Conservation (phyloP, 2,113 vertebrate genomes). For the Ammodytes marinus region DNA sequence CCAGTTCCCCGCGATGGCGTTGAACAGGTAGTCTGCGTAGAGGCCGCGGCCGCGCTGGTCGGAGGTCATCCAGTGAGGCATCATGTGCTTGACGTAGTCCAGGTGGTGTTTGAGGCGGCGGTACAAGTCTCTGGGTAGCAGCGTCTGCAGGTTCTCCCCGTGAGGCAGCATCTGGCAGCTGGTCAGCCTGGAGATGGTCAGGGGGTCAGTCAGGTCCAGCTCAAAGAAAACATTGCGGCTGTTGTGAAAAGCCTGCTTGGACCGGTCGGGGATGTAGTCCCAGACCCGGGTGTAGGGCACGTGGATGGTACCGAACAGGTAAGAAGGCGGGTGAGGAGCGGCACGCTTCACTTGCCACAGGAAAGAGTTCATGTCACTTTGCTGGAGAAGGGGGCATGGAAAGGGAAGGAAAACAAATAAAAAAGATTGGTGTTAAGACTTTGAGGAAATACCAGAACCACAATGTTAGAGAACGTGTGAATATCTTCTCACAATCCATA, state of each 20-base stretch:
- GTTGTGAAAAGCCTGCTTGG: slow-evolving; percentile 92
- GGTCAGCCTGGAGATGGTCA: slow-evolving; percentile 95
- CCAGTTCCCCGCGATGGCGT: slow-evolving; percentile 97
- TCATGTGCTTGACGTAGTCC: slow-evolving; percentile 98
- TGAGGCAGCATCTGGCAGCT: slow-evolving; percentile 96
- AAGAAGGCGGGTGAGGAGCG: slow-evolving; percentile 91
- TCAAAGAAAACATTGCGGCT: slow-evolving; percentile 95
- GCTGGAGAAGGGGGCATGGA: slow-evolving; percentile 77
- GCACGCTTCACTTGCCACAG: slow-evolving; percentile 92
- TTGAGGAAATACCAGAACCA: slow-evolving; percentile 33
- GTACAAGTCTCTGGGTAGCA: slow-evolving; percentile 94
- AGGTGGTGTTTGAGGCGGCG: slow-evolving; percentile 96
- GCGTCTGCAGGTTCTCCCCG: slow-evolving; percentile 94
- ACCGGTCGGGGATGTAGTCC: slow-evolving; percentile 95
- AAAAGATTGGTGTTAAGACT: slow-evolving; percentile 1
- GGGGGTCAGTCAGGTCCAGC: slow-evolving; percentile 95
- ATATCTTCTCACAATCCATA: too few relatives aligned
- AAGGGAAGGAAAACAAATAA: not conserved
- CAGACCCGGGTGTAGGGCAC: slow-evolving; percentile 97
- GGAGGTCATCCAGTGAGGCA: slow-evolving; percentile 97
- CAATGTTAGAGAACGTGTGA: slow-evolving; percentile 9
- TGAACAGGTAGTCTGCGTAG: slow-evolving; percentile 97
- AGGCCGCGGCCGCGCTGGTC: slow-evolving; percentile 95
- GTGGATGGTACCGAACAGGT: slow-evolving; percentile 97
- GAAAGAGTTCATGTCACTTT: slow-evolving; percentile 97